phyloP scores from a whole-genome alignment of 92 coral and sea anemone species.

The Actinostola sp. region DNA sequence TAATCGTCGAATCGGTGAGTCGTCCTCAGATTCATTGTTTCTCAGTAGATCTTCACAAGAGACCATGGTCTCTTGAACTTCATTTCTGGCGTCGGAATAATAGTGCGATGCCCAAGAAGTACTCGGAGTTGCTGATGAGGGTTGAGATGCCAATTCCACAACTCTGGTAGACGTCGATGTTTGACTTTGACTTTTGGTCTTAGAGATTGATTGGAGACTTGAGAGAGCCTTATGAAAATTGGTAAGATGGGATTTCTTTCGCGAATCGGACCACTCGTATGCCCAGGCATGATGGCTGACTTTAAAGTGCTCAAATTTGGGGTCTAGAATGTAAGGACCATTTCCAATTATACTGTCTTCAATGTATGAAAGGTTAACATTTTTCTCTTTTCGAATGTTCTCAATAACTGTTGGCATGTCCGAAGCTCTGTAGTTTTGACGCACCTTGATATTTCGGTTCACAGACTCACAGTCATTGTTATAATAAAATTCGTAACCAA shows the following conservation, averaged over 20 bases:
- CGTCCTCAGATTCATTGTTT: too few relatives aligned
- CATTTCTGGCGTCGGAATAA: not conserved
- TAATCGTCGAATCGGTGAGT: too few relatives aligned
- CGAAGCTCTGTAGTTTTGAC: conserved; percentile 29
- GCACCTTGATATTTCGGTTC: conserved; percentile 26
- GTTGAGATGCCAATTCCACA: not conserved
- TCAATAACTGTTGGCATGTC: conserved; percentile 53
- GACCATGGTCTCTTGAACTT: too few relatives aligned
- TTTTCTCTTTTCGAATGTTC: conserved; percentile 31
- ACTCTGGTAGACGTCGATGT: not conserved
- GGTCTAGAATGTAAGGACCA: conserved; percentile 33
- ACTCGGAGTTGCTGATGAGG: not conserved
- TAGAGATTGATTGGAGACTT: too few relatives aligned
- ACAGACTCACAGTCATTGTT: conserved; percentile 41
- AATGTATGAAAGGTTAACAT: conserved; percentile 5
- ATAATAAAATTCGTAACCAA: conserved; percentile 50
- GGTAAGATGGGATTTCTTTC: not conserved
- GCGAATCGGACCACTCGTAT: not conserved
- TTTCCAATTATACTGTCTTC: conserved; percentile 39
- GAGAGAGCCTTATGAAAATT: not conserved
- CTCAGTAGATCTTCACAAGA: too few relatives aligned
- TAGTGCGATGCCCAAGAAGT: not conserved
- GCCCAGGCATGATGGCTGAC: conserved; percentile 25
- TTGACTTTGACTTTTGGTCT: too few relatives aligned
- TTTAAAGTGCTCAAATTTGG: not conserved